phyloP scores from a whole-genome alignment of 2,113 vertebrate species.

The Brachyhypopomus gauderio region DNA sequence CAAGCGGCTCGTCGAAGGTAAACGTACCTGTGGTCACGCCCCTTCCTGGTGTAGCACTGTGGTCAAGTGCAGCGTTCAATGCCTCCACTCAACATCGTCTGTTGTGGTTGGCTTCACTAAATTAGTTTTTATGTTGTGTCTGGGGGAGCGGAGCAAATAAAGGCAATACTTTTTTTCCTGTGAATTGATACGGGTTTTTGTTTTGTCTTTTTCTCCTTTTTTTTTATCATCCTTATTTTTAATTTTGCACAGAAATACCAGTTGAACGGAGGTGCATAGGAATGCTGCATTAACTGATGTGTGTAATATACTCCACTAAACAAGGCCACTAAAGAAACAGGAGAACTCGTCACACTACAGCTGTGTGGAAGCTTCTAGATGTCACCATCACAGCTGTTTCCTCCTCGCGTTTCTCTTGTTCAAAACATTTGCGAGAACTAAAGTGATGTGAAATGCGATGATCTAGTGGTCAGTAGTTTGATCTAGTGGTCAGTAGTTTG shows the following conservation, averaged over 20 bases:
- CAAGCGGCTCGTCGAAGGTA: neutral
- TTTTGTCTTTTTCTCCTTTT: neutral
- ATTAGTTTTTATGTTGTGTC: neutral
- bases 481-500: neutral
- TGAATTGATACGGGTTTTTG: neutral
- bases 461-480: too few species aligned
- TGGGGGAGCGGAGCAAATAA: too few species aligned
- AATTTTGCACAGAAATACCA: neutral
- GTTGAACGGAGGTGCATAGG: neutral
- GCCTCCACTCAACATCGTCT: conserved; percentile 12
- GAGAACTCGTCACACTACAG: neutral
- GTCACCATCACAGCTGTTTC: neutral
- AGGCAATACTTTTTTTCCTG: neutral
- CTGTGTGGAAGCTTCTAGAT: neutral
- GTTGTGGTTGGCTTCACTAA: neutral
- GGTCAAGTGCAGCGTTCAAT: neutral
- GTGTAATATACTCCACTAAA: neutral
- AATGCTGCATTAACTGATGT: neutral
- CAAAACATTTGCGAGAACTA: neutral
- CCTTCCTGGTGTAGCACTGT: neutral
- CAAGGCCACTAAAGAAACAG: neutral
- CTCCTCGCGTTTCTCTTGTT: neutral
- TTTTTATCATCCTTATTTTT: too few species aligned
- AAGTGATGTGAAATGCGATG: neutral
- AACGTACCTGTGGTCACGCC: neutral